Evolutionary conservation across 2,113 vertebrate species (phyloP).

Genomic region (Hyaena hyaena): DNA sequence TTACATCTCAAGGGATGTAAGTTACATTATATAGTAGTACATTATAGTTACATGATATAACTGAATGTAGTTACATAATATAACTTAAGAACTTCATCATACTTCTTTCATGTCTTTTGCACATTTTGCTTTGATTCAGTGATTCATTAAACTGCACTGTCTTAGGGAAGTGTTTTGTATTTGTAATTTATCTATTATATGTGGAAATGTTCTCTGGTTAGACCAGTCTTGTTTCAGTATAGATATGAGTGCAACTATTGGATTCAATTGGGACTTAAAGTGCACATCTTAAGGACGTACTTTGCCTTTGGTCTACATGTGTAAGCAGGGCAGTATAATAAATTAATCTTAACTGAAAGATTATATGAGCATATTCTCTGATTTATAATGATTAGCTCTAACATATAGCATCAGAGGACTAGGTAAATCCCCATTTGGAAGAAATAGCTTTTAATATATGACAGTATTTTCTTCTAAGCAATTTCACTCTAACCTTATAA

Average conservation of each 20-base stretch:
- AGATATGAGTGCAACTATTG: neutral
- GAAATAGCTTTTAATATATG: neutral
- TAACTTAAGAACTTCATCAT: neutral
- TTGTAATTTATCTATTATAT: constrained; percentile 11
- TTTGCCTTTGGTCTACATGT: neutral
- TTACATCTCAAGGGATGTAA: neutral
- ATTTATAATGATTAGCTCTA: neutral
- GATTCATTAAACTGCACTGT: constrained; percentile 26
- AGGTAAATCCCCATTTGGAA: neutral
- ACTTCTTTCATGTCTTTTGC: constrained; percentile 34
- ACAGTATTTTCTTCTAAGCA: neutral
- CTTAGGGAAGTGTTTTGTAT: constrained; percentile 31
- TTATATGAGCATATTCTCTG: neutral
- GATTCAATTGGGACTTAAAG: neutral
- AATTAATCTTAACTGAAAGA: constrained; percentile 17
- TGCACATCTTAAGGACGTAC: neutral
- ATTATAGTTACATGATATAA: too few relatives aligned
- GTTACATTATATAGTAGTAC: too few relatives aligned
- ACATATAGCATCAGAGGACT: neutral
- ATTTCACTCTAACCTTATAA: neutral
- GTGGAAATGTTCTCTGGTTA: neutral
- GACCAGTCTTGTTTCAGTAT: neutral
- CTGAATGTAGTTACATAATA: neutral
- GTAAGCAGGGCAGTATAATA: neutral
- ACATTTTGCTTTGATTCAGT: constrained; percentile 28